A percentile compares a stretch with the other conserved stretches of the same genome.
phyloP scores from a whole-genome alignment of 2,797 vertebrate species.

The Chromis chromis region DNA sequence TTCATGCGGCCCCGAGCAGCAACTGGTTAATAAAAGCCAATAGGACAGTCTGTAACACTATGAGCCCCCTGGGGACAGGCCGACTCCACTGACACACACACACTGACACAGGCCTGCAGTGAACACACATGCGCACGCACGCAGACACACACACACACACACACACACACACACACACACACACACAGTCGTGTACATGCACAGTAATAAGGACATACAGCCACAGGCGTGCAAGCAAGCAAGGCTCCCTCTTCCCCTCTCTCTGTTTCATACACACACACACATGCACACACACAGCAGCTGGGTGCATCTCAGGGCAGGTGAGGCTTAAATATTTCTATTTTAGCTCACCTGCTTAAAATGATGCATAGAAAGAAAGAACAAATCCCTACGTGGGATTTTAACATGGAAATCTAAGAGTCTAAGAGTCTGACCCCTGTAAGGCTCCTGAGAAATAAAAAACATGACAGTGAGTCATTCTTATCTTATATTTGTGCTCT shows the following conservation, averaged over 20 bases:
- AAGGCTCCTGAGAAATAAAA: conserved; percentile 7
- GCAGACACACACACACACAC: conserved; percentile 2
- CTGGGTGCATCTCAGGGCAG: conserved; percentile 13
- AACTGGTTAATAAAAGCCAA: conserved; percentile 66
- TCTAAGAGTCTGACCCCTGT: conserved; percentile 2
- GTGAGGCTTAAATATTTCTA: conserved; percentile 22
- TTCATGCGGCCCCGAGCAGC: conserved; percentile 50
- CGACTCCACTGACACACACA: conserved; percentile 6
- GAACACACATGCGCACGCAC: conserved; percentile 6
- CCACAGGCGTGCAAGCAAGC: background rate
- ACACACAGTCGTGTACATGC: background rate
- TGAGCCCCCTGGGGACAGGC: conserved; percentile 30
- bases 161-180: background rate
- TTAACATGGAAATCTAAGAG: conserved; percentile 6
- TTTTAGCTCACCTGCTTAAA: conserved; percentile 15
- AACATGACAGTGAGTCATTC: conserved; percentile 12
- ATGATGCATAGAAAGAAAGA: background rate
- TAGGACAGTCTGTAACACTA: conserved; percentile 50
- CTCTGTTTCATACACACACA: background rate
- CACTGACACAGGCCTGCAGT: background rate
- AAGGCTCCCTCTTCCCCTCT: background rate
- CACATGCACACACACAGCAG: conserved; percentile 1
- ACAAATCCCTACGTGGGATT: conserved; percentile 4
- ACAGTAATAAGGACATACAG: conserved; percentile 30
- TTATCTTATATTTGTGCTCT: conserved; percentile 3